A percentile compares a stretch with the other conserved stretches of the same genome.
Conservation (phyloP, 2,888 invertebrate species). For the Chironomus tentans region DNA sequence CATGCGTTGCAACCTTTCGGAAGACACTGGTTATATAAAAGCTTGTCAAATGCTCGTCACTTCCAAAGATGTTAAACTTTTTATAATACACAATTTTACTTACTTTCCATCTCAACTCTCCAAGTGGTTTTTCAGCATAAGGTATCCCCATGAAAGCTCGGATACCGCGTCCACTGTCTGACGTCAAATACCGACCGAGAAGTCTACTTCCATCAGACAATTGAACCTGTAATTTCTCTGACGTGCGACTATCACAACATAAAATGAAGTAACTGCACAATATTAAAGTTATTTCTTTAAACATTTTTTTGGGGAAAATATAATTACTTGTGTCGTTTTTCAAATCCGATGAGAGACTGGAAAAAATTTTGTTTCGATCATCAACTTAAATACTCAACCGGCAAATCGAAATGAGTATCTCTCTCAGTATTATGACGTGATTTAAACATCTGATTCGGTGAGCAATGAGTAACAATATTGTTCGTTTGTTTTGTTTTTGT, state of each 20-base stretch:
- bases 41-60: too few species aligned
- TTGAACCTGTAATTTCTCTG: conserved; percentile 36
- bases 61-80: not conserved
- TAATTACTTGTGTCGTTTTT: not conserved
- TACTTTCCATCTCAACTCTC: conserved; percentile 55
- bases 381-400: not conserved
- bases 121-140: conserved; percentile 54
- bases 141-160: conserved; percentile 55
- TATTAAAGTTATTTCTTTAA: not conserved
- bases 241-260: conserved; percentile 32
- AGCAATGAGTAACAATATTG: not conserved
- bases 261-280: not conserved
- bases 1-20: not conserved
- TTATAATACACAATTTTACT: not conserved
- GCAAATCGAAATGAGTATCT: not conserved
- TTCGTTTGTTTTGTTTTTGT: not conserved
- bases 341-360: not conserved
- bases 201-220: conserved; percentile 45
- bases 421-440: too few species aligned
- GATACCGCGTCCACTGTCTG: conserved; percentile 49
- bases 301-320: not conserved
- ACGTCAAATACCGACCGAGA: conserved; percentile 47
- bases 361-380: not conserved
- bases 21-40: not conserved
- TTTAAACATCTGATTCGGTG: too few species aligned